Evolutionary conservation across 2,888 invertebrate genomes (phyloP), one percentile per base, ranked within the genome.

Genomic region (Hirudinaria manillensis): DNA sequence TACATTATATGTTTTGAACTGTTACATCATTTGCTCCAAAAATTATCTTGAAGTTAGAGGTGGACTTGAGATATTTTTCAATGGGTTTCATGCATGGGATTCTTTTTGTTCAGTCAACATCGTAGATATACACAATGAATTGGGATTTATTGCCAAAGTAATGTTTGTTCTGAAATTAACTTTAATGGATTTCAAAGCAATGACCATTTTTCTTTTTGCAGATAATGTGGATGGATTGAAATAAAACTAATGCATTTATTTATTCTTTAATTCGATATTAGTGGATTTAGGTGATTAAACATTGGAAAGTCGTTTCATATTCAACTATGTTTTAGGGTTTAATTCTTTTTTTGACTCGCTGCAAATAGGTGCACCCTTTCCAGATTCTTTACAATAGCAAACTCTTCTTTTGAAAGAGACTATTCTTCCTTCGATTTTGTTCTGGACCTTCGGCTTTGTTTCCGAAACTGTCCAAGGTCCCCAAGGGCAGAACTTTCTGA

Each of bases 201-300:
- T 56, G n/a, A 3, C 27, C n/a, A n/a, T n/a, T 4, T 56, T 56
- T 27, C 61, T 61, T 61, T 61, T 29, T 10, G n/a, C 24, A 27
- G 10, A 29, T 61, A 61, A 61, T 61, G 21, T 27, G 24, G 7
- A 61, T 61, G 24, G 61, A n/a, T 61, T 27, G 61, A 61, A 61
- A 61, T 29, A 61, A 61, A 61, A 61, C 61, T 61, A 24, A 61
- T 13, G 29, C 61, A 61, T 21, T 61, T 61, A 61, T 61, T 61
- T 61, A 6, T 56, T 24, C n/a, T 7, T 61, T 61, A 29, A 61
- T 10, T 27, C n/a, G 29, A 24, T 61, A 10, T 61, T 10, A 61
- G n/a, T 61, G 10, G 10, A 61, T 10, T 27, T 7, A 61, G n/a
- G 29, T 7, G 10, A 27, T 7, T 16, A 21, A 53, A 61, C 6